These are phyloP conservation scores for Taphrorychus bicolor DNA, from an alignment of 2,888 invertebrate species.

Conservation along the genomic window DNA sequence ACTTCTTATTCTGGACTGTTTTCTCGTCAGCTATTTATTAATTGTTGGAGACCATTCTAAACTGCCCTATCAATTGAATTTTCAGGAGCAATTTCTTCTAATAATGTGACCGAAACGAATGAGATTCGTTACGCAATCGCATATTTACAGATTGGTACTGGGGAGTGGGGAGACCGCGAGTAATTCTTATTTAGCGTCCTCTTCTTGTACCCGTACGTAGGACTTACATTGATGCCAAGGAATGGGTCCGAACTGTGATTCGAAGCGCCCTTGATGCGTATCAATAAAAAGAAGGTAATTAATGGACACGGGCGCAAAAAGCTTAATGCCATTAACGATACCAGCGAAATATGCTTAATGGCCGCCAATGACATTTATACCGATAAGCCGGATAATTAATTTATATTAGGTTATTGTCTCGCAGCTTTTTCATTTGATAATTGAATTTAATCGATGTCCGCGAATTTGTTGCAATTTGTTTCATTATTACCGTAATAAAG, in stretches of 20 bases:
- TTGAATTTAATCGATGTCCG: conserved; percentile 11
- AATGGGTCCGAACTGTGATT: too few relatives aligned
- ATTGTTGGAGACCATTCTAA: neutral
- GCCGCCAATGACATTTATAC: conserved; percentile 28
- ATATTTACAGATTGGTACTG: conserved; percentile 16
- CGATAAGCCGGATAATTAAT: conserved; percentile 37
- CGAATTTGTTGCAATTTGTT: conserved; percentile 22
- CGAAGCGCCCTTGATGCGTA: too few relatives aligned
- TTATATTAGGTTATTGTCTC: conserved; percentile 38
- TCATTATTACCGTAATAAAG: conserved; percentile 11
- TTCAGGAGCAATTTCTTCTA: conserved; percentile 23
- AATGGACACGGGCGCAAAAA: conserved; percentile 31
- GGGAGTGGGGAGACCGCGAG: neutral
- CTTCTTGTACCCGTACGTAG: neutral
- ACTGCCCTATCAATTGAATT: conserved; percentile 3
- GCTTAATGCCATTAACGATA: conserved; percentile 29
- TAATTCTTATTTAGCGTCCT: neutral
- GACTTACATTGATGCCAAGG: too few relatives aligned
- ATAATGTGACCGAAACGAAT: conserved; percentile 24
- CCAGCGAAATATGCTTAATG: conserved; percentile 34
- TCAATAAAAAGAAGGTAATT: conserved; percentile 25
- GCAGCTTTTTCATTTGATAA: conserved; percentile 10
- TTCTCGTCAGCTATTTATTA: neutral
- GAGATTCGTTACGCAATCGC: conserved; percentile 20
- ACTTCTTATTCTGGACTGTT: neutral